Evolutionary conservation across 2,888 invertebrate species (phyloP).

Genomic region (Patella caerulea): DNA sequence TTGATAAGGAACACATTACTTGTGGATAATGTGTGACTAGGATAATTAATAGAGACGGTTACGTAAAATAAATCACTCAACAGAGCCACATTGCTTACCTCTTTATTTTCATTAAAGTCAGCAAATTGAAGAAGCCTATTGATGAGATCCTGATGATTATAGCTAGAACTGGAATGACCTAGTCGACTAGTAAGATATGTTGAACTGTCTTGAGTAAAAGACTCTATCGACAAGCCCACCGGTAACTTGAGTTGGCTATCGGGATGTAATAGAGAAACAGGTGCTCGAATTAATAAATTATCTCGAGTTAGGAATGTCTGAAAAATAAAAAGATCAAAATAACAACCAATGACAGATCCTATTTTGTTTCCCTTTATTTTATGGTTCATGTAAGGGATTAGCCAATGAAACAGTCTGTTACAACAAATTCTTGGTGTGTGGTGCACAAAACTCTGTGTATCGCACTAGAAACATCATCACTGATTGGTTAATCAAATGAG

Average conservation of each 20-base stretch:
- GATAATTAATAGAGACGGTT: too few species aligned
- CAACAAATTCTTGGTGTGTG: too few species aligned
- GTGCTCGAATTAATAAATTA: constrained; percentile 1
- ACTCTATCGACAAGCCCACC: not conserved
- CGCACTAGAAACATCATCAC: too few species aligned
- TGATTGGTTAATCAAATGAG: too few species aligned
- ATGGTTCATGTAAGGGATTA: too few species aligned
- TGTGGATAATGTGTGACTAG: too few species aligned
- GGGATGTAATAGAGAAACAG: not conserved
- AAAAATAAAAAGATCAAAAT: not conserved
- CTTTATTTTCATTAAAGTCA: constrained; percentile 2
- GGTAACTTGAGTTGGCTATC: not conserved
- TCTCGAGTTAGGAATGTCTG: not conserved
- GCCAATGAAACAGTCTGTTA: too few species aligned
- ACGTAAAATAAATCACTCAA: too few species aligned
- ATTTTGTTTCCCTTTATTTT: too few species aligned
- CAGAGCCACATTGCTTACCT: not conserved
- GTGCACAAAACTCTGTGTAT: too few species aligned
- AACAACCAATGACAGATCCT: too few species aligned
- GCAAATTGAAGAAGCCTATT: constrained; percentile 4
- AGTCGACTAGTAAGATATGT: not conserved
- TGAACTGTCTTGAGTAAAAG: not conserved
- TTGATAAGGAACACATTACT: too few species aligned
- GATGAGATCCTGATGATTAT: not conserved
- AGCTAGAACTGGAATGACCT: not conserved